phyloP scores from a whole-genome alignment of 2,888 invertebrate genomes.

The Lycaena phlaeas region DNA sequence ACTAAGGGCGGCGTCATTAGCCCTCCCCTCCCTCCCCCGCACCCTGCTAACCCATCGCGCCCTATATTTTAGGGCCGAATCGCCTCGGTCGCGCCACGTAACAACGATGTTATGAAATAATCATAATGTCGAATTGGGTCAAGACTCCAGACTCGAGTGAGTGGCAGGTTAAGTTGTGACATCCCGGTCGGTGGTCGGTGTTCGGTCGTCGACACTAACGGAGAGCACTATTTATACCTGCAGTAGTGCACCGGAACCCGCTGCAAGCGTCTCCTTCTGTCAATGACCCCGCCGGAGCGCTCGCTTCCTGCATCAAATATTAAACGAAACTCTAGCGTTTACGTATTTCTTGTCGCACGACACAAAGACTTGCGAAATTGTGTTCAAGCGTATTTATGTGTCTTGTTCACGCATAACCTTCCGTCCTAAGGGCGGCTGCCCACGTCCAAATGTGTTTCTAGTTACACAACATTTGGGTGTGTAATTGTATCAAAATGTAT shows the following conservation, averaged over 20 bases:
- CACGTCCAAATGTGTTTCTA: no score
- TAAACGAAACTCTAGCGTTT: conserved; percentile 11
- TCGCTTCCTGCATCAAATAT: conserved; percentile 26
- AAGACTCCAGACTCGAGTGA: conserved; percentile 18
- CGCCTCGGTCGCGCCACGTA: conserved; percentile 30
- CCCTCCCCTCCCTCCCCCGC: conserved; percentile 34
- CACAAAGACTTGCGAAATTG: no score
- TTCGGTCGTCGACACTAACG: conserved; percentile 73
- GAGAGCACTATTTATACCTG: conserved; percentile 69
- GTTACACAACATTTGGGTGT: no score
- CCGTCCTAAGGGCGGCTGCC: no score
- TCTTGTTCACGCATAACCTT: no score
- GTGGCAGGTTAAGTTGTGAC: conserved; percentile 41
- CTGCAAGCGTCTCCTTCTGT: conserved; percentile 66
- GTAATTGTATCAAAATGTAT: no score
- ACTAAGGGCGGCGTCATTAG: conserved; percentile 61
- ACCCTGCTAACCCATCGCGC: conserved; percentile 28
- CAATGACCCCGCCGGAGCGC: conserved; percentile 51
- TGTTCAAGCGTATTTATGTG: no score
- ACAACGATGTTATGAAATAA: conserved; percentile 19
- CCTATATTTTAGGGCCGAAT: conserved; percentile 29
- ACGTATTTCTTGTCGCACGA: conserved; percentile 3
- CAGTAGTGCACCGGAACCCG: conserved; percentile 69
- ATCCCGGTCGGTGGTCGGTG: no score
- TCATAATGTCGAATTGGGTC: conserved; percentile 16